A percentile compares a stretch with the other conserved stretches of the same genome.
Evolutionary conservation across 2,797 vertebrate species (phyloP).

Genomic region (Cyprinella venusta): DNA sequence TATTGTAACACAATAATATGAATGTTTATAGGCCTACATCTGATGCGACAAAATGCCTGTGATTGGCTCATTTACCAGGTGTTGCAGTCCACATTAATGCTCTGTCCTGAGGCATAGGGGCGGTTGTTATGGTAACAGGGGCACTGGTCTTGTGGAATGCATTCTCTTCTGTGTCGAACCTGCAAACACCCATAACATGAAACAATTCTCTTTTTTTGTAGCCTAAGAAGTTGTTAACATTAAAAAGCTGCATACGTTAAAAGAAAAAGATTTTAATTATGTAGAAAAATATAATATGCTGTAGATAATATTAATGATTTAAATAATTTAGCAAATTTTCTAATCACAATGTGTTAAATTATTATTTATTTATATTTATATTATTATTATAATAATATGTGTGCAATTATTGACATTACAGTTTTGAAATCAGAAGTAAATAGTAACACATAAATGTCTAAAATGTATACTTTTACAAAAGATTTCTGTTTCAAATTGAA

Average conservation of each 20-base stretch:
- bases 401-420: not conserved
- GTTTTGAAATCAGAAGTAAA: not conserved
- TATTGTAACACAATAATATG: not conserved
- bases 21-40: not conserved
- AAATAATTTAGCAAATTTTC: not conserved
- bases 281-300: not conserved
- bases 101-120: slow-evolving; percentile 83
- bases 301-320: not conserved
- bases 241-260: not conserved
- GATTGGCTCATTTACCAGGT: slow-evolving; percentile 83
- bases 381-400: no score
- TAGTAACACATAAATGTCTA: not conserved
- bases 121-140: slow-evolving; percentile 94
- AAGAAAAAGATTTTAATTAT: not conserved
- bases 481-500: not conserved
- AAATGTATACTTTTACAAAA: not conserved
- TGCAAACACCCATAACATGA: slow-evolving; percentile 62
- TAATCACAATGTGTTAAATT: not conserved
- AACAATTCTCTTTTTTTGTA: not conserved
- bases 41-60: not conserved
- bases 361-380: no score
- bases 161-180: slow-evolving; percentile 87
- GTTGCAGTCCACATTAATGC: slow-evolving; percentile 87
- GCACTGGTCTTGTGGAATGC: slow-evolving; percentile 85
- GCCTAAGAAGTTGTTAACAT: not conserved